These are phyloP conservation scores for Nowickia ferox DNA, from an alignment of 2,888 invertebrate species.

Conservation along the genomic window DNA sequence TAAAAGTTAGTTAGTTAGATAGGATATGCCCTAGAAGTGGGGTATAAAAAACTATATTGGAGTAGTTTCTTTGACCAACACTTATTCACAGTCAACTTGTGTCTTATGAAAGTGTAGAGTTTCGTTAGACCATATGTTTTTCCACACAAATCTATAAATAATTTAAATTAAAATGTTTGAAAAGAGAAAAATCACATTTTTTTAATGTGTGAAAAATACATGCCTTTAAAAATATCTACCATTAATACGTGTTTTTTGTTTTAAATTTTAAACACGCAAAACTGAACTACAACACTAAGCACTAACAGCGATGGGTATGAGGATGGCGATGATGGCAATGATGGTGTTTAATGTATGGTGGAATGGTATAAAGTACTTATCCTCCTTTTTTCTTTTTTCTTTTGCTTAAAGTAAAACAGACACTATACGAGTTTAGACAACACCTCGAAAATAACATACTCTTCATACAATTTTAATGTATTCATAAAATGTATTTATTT, in stretches of 20 bases:
- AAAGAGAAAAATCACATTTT: constrained; percentile 20
- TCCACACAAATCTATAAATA: constrained; percentile 44
- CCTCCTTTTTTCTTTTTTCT: neutral
- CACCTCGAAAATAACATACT: constrained; percentile 20
- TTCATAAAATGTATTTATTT: constrained; percentile 62
- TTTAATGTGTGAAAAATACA: constrained; percentile 67
- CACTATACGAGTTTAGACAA: constrained; percentile 8
- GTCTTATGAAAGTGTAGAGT: neutral
- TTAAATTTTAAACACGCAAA: constrained; percentile 63
- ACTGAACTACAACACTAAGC: constrained; percentile 26
- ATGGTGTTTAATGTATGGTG: constrained; percentile 43
- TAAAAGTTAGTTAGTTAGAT: too few species aligned
- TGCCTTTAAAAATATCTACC: constrained; percentile 35
- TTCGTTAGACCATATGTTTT: neutral
- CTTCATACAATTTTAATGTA: constrained; percentile 51
- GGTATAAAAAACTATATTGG: too few species aligned
- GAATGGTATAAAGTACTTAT: constrained; percentile 56
- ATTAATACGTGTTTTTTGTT: constrained; percentile 30
- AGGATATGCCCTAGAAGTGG: too few species aligned
- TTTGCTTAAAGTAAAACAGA: constrained; percentile 1
- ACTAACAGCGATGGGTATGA: constrained; percentile 22
- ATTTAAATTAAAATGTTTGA: constrained; percentile 63
- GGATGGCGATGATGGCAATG: constrained; percentile 7
- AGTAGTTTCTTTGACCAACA: neutral
- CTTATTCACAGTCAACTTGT: neutral